Base-by-base conservation (phyloP, 2,113 vertebrate genomes). In the Marmota monax region DNA sequence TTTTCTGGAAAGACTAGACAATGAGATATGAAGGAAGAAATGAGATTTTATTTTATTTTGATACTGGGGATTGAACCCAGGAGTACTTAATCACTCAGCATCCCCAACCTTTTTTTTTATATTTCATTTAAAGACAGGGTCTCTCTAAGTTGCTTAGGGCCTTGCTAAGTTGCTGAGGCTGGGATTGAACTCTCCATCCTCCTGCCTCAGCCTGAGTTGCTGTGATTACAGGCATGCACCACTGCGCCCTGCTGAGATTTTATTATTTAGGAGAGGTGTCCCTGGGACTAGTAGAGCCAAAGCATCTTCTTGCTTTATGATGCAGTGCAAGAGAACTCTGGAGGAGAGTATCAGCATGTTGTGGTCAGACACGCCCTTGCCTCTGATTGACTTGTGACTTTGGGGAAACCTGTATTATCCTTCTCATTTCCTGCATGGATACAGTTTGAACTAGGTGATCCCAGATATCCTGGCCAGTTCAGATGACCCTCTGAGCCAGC, bases 221-320 rank as follows among this genome's bases (percentile, higher is more conserved):
- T 69, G 18, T 4, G 67, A 34, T 69, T 69, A 17, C 67, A 69
- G 67, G 13, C 32, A 2, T 34, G 67, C 16, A 16, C 67, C 14
- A 34, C 1, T 1, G 2, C 14, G 16, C 67, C 67, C 29, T 16
- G 67, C 13, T 7, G 29, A 74, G 84, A 83, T 65, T 80, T 87
- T 67, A 32, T 84, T 87, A 56, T 93, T 87, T 37, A 63, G 82
- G 80, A 92, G 29, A 94, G 18, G 23, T 32, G 48, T 91, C 88
- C 29, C 29, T 65, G 27, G 51, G 82, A 20, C 32, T 11, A 16
- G 25, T 7, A 56, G 61, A 85, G 8, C 0, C 1, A 69, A 93
- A 34, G 77, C 25, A 17, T 13, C 10, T 14, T 88, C 42, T 72
- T 58, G 29, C 25, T 78, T 92, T 42, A 8, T 23, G 17, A 45